Base-by-base conservation (phyloP, 2,113 vertebrate species). In the Eurystomus gularis region DNA sequence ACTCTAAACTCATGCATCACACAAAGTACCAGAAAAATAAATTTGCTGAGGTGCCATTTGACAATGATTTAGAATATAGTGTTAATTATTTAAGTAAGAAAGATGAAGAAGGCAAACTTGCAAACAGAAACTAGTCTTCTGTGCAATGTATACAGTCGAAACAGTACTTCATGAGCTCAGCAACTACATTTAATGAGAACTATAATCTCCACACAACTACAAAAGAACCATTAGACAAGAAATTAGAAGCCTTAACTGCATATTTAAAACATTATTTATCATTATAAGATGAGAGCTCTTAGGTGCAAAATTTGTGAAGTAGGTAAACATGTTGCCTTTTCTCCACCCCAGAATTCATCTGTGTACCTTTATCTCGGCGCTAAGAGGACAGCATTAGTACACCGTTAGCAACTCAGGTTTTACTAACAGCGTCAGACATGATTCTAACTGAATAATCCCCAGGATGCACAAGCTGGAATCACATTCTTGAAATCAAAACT, bases 261-360 rank as follows among this genome's bases (percentile, higher is more conserved):
- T 86, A 88, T 92, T 94, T 95, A 89, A 93, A 96, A 75, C 17
- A 49, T 79, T 92, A 93, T 90, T 94, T 94, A 94, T 93, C 79
- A 81, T 86, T 79, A 81, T 10, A 51, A 83, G 48, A 54, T 10
- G 37, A 95, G 65, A 89, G 31, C 49, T 91, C 86, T 79, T 84
- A 57, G 39, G 77, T 65, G 73, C 86, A 91, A 94, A 84, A 82
- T 72, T 61, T 92, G 39, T 82, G 75, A 89, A 79, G 31, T 15
- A 91, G 23, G 33, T 73, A 90, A 91, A 76, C 31, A 82, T 10
- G 9, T 5, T 48, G 39, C 37, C 12, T 88, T 75, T 91, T 71
- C 49, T 55, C 37, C 52, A 85, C 20, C 55, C 57, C 57, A 84
- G 61, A 89, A 89, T 64, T 89, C 25, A 79, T 46, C 44, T 61